phyloP scores from a whole-genome alignment of 35 echinoderm and acorn worm species.

The Strongylocentrotus purpuratus region DNA sequence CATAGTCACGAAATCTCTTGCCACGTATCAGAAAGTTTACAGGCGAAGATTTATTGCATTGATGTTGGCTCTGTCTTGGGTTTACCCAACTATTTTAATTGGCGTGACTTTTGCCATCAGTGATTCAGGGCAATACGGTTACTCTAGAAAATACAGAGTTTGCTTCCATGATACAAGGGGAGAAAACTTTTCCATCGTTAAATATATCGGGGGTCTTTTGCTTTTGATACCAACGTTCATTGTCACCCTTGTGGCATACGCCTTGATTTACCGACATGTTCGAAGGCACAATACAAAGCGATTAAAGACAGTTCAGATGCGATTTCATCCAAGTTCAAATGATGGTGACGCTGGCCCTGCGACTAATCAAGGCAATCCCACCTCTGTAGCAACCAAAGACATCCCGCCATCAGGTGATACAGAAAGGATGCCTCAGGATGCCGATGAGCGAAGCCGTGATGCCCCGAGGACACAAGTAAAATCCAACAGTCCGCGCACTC shows the following conservation, averaged over 20 bases:
- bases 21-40: constrained; percentile 20
- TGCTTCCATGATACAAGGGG: background rate
- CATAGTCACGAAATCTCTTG: background rate
- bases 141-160: background rate
- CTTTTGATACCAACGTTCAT: background rate
- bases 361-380: background rate
- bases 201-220: background rate
- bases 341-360: background rate
- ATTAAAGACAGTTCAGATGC: background rate
- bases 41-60: background rate
- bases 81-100: background rate
- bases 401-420: background rate
- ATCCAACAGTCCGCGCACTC: background rate
- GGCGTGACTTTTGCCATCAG: background rate
- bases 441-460: background rate
- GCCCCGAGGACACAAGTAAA: background rate
- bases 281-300: background rate
- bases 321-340: background rate
- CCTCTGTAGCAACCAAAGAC: background rate
- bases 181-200: background rate
- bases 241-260: background rate
- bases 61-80: background rate
- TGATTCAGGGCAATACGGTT: background rate
- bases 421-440: background rate
- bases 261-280: background rate